A percentile compares a stretch with the other conserved stretches of the same genome.
Evolutionary conservation across 2,797 vertebrate genomes (phyloP).

Genomic region (Danio jaintianensis): DNA sequence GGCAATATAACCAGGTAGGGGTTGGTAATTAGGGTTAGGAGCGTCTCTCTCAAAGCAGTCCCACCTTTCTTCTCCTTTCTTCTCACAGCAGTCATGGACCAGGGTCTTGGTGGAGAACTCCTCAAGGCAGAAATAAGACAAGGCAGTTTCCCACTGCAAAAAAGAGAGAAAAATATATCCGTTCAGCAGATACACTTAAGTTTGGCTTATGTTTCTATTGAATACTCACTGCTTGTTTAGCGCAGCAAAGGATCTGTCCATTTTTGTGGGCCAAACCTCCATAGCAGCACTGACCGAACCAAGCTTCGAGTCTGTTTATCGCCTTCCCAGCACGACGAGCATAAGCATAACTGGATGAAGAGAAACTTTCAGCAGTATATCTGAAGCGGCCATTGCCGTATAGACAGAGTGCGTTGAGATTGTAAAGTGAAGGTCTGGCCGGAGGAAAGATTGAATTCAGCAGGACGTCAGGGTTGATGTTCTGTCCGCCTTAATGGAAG

Average conservation of each 20-base stretch:
- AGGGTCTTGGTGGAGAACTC: constrained; percentile 67
- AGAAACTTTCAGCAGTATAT: constrained; percentile 66
- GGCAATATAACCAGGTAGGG: constrained; percentile 60
- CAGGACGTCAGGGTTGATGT: background rate
- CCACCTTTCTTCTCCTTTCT: constrained; percentile 52
- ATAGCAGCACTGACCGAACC: constrained; percentile 71
- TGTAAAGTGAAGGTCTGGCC: constrained; percentile 59
- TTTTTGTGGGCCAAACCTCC: background rate
- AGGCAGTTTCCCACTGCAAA: constrained; percentile 70
- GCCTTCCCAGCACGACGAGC: constrained; percentile 65
- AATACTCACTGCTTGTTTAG: constrained; percentile 71
- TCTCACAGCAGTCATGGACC: constrained; percentile 64
- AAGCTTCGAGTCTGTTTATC: constrained; percentile 72
- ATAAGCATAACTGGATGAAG: constrained; percentile 56
- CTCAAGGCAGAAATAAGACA: constrained; percentile 72
- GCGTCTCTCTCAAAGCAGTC: constrained; percentile 66
- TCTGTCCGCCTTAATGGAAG: constrained; percentile 4
- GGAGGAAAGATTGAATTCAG: constrained; percentile 71
- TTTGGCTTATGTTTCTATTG: background rate
- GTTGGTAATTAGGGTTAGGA: constrained; percentile 66
- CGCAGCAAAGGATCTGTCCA: constrained; percentile 68
- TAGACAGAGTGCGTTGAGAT: constrained; percentile 65
- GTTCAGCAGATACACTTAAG: background rate
- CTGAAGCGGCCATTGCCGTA: constrained; percentile 62
- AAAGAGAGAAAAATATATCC: background rate